Evolutionary conservation across 53 echinoderm and acorn worm species (phyloP).

Genomic region (Luidia sarsii): DNA sequence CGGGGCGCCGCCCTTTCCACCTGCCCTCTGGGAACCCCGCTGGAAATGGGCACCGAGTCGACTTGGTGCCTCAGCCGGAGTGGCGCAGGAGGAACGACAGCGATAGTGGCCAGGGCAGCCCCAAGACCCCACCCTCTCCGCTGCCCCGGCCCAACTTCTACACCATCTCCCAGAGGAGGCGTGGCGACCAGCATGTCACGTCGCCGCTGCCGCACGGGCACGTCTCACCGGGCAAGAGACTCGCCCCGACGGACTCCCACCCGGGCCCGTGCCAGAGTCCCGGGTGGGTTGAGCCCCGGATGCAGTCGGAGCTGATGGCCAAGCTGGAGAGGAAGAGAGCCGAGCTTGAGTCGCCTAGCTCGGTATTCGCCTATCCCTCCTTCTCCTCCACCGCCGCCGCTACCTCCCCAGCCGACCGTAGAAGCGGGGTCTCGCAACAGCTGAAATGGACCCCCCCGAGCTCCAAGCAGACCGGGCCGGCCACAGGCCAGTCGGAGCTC

Average conservation of each 20-base stretch:
- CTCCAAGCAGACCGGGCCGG: conserved; percentile 9
- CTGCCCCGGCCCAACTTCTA: conserved; percentile 5
- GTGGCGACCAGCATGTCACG: neutral
- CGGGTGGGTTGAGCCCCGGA: neutral
- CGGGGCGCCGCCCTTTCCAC: conserved; percentile 11
- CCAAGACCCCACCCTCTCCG: conserved; percentile 29
- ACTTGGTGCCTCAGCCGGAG: neutral
- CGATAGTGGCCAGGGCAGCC: neutral
- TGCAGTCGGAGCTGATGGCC: conserved; percentile 29
- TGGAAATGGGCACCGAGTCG: neutral
- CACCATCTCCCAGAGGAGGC: conserved; percentile 21
- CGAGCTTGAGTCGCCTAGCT: conserved; percentile 25
- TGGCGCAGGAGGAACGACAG: neutral
- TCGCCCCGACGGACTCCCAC: conserved; percentile 22
- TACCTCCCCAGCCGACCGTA: conserved; percentile 29
- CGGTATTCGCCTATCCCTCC: too few relatives aligned
- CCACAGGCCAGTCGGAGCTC: conserved; percentile 43
- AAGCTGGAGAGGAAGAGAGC: conserved; percentile 22
- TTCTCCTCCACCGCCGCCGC: conserved; percentile 15
- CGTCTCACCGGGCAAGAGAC: neutral
- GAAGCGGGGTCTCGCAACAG: too few relatives aligned
- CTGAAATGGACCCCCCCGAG: too few relatives aligned
- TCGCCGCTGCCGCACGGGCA: neutral
- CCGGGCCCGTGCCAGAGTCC: conserved; percentile 29
- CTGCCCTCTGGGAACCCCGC: neutral